Percentiles rank a stretch among this genome's conserved stretches.
These are phyloP conservation scores for Zaprionus lineosus DNA, from an alignment of 2,888 invertebrate species.

Conservation along the genomic window DNA sequence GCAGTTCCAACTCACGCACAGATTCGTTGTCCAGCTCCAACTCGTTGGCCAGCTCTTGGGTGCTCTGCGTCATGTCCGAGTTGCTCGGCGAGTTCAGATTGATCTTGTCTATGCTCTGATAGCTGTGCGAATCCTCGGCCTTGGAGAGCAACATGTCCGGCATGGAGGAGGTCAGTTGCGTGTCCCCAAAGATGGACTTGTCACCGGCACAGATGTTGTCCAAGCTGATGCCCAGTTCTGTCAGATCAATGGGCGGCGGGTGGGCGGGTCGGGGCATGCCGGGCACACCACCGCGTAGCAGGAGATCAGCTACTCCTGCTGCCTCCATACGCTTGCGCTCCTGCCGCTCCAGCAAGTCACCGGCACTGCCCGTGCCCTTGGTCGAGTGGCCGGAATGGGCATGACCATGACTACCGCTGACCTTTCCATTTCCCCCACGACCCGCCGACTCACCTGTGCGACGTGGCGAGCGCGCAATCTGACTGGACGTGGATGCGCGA, in stretches of 20 bases:
- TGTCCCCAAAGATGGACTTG: conserved; percentile 81
- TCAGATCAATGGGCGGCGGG: conserved; percentile 85
- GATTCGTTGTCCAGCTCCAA: conserved; percentile 78
- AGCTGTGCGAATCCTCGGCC: conserved; percentile 81
- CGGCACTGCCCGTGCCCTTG: conserved; percentile 74
- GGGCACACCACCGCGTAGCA: conserved; percentile 76
- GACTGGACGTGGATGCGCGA: conserved; percentile 83
- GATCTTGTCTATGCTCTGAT: conserved; percentile 82
- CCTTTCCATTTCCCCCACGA: conserved; percentile 78
- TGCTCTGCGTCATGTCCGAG: conserved; percentile 81
- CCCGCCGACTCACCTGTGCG: conserved; percentile 60
- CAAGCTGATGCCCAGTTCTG: conserved; percentile 84
- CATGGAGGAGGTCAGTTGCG: conserved; percentile 85
- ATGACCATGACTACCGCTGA: conserved; percentile 28
- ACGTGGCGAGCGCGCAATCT: conserved; percentile 83
- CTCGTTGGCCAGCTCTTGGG: conserved; percentile 81
- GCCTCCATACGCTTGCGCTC: conserved; percentile 75
- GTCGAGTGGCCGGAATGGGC: conserved; percentile 13
- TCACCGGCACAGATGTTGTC: conserved; percentile 84
- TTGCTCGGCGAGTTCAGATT: conserved; percentile 80
- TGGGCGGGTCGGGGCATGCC: conserved; percentile 84
- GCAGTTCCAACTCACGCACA: conserved; percentile 68
- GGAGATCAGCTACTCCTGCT: conserved; percentile 76
- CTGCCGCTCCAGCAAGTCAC: conserved; percentile 76
- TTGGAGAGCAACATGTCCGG: conserved; percentile 84